Evolutionary conservation across 2,113 vertebrate genomes (phyloP).

Genomic region (Campylomormyrus numenius): DNA sequence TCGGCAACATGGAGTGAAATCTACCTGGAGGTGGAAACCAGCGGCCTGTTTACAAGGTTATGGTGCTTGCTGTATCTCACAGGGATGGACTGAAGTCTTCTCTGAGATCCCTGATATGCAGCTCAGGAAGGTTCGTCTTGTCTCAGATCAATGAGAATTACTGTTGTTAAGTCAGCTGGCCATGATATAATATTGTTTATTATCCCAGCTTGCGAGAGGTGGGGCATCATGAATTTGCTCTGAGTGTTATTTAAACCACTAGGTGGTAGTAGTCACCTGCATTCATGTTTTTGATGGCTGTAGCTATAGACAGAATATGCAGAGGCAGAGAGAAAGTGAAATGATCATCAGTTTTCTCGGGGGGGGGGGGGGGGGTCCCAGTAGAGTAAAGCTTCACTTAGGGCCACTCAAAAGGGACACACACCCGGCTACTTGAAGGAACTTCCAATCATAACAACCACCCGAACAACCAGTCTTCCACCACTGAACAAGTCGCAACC

Average conservation of each 20-base stretch:
- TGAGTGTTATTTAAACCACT: background rate
- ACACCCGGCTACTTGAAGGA: too few relatives aligned
- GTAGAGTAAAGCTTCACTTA: background rate
- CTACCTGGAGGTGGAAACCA: background rate
- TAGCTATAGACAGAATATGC: background rate
- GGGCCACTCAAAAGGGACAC: background rate
- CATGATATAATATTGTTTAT: background rate
- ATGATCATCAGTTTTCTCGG: background rate
- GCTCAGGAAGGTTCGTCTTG: background rate
- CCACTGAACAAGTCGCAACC: background rate
- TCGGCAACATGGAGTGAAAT: background rate
- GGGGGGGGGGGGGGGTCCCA: background rate
- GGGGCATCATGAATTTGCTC: background rate
- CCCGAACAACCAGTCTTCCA: background rate
- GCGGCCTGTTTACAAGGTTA: background rate
- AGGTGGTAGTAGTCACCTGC: background rate
- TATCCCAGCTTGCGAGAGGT: background rate
- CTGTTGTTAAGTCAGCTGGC: background rate
- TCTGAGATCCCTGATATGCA: background rate
- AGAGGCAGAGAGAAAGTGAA: background rate
- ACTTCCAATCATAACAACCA: background rate
- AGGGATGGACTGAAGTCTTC: background rate
- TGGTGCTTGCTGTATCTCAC: background rate
- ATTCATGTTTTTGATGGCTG: background rate
- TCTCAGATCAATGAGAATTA: background rate